Percentiles rank a stretch among this genome's conserved stretches.
These are phyloP conservation scores for Acipenser oxyrinchus DNA, from an alignment of 2,797 vertebrate species.

Conservation along the genomic window DNA sequence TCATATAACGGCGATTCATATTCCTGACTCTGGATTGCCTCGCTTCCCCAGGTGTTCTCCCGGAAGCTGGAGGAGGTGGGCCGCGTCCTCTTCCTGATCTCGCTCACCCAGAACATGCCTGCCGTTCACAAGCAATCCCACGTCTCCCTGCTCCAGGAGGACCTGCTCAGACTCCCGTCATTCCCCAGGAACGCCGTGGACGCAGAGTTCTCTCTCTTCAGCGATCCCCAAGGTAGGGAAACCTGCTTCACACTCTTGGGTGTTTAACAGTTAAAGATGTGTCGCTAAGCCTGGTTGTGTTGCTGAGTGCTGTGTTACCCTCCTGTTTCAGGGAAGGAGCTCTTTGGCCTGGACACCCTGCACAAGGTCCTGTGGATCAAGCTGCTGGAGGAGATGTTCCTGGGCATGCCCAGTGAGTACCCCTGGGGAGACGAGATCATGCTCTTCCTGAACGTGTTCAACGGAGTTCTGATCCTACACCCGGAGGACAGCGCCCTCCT, in stretches of 20 bases:
- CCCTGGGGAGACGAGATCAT: slow-evolving; percentile 98
- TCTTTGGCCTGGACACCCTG: slow-evolving; percentile 93
- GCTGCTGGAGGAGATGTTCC: slow-evolving; percentile 95
- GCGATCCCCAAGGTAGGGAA: slow-evolving; percentile 79
- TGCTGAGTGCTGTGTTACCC: background rate
- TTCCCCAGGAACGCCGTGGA: slow-evolving; percentile 94
- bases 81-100: slow-evolving; percentile 90
- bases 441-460: slow-evolving; percentile 96
- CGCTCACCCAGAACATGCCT: slow-evolving; percentile 90
- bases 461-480: slow-evolving; percentile 89
- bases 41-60: slow-evolving; percentile 76
- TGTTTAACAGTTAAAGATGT: background rate
- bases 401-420: slow-evolving; percentile 97
- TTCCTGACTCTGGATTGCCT: too few relatives aligned
- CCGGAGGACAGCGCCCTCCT: slow-evolving; percentile 92
- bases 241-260: background rate
- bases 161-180: slow-evolving; percentile 89
- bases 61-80: slow-evolving; percentile 95
- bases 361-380: slow-evolving; percentile 98
- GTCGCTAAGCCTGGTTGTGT: background rate
- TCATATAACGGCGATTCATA: too few relatives aligned
- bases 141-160: slow-evolving; percentile 93
- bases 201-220: slow-evolving; percentile 93
- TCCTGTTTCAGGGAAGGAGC: slow-evolving; percentile 77
- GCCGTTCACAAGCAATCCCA: slow-evolving; percentile 92